Conservation (phyloP, 1,140 invertebrate species). For the Heliconius nattereri region DNA sequence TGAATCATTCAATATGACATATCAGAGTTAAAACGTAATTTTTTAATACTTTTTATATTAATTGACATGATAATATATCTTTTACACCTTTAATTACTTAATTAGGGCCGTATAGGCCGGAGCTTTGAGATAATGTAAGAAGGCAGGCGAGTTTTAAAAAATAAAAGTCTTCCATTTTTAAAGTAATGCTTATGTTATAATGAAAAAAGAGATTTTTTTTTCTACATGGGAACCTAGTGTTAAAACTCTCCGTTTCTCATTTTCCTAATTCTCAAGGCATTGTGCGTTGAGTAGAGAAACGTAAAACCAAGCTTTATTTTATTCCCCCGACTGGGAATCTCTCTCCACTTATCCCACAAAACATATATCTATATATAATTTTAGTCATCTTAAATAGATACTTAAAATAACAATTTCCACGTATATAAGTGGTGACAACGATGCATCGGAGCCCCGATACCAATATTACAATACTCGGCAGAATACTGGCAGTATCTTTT, state of each 20-base stretch:
- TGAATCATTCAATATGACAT: constrained; percentile 2
- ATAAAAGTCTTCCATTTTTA: not conserved
- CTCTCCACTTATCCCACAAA: too few species aligned
- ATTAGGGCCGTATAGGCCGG: not conserved
- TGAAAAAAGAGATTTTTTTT: too few species aligned
- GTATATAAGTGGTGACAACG: constrained; percentile 16
- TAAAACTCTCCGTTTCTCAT: not conserved
- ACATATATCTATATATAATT: not conserved
- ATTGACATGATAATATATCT: constrained; percentile 2
- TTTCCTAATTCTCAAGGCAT: not conserved
- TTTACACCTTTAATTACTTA: constrained; percentile 2
- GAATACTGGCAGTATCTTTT: constrained; percentile 8
- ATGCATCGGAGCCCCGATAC: constrained; percentile 18
- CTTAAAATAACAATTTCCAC: constrained; percentile 12
- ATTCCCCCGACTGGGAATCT: not conserved
- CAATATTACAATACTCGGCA: constrained; percentile 21
- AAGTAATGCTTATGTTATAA: too few species aligned
- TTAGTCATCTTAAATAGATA: not conserved
- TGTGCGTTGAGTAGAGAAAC: not conserved
- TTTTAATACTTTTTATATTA: constrained; percentile 6
- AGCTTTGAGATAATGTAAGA: not conserved
- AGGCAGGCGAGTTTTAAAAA: not conserved
- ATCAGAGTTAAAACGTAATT: not conserved
- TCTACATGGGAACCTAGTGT: not conserved
- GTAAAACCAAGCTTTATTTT: not conserved